Evolutionary conservation across 2,797 vertebrate genomes (phyloP).

Genomic region (Perdix hodgsoniae): DNA sequence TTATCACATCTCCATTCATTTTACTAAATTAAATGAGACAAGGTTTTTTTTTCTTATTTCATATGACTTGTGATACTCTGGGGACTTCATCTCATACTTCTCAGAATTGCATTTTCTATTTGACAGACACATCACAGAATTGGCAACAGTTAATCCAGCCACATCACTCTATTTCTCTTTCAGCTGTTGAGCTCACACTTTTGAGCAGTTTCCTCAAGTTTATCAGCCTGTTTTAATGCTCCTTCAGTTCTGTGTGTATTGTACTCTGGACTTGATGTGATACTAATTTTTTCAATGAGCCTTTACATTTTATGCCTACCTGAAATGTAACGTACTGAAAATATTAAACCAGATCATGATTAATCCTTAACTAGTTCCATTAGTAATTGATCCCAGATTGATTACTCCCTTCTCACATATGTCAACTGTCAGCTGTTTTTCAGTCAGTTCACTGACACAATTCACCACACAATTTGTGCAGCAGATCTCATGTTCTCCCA

Average conservation of each 20-base stretch:
- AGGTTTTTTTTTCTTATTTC: neutral
- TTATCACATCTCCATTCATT: neutral
- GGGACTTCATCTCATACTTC: neutral
- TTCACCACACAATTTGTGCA: neutral
- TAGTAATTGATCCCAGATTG: neutral
- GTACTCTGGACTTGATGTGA: neutral
- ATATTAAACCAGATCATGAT: neutral
- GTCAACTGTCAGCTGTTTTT: neutral
- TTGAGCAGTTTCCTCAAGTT: neutral
- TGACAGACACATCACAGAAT: fast-evolving
- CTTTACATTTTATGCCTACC: neutral
- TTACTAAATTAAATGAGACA: neutral
- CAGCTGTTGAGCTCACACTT: neutral
- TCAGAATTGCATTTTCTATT: neutral
- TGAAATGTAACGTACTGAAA: neutral
- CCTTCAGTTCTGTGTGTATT: neutral
- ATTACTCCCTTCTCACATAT: neutral
- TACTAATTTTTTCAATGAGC: neutral
- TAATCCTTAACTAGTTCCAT: neutral
- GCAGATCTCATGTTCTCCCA: neutral
- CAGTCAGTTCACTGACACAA: neutral
- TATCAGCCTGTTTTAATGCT: neutral
- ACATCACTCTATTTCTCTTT: neutral
- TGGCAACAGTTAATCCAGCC: neutral
- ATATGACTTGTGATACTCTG: neutral